Percentiles rank a stretch among this genome's conserved stretches.
These are phyloP conservation scores for Yoshiicerus persimilis DNA, from an alignment of 1,140 invertebrate genomes.

Conservation along the genomic window DNA sequence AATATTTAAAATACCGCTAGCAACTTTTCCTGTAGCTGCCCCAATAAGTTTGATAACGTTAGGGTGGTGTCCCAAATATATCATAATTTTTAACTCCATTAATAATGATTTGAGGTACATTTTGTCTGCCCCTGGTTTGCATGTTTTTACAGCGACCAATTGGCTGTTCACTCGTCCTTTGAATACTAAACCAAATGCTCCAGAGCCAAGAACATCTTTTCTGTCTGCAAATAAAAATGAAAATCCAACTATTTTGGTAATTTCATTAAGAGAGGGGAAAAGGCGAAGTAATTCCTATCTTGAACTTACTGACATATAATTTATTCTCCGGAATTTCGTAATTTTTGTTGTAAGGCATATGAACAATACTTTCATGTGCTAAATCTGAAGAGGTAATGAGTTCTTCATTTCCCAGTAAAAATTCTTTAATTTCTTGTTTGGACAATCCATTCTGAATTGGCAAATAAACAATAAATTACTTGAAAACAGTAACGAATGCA, in stretches of 20 bases:
- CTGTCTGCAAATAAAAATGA: background rate
- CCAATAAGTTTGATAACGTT: slow-evolving; percentile 16
- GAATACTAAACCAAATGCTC: background rate
- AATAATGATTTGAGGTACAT: slow-evolving; percentile 7
- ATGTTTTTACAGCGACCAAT: slow-evolving; percentile 28
- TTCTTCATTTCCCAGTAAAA: background rate
- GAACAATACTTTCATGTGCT: background rate
- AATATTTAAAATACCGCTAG: slow-evolving; percentile 43
- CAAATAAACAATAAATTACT: background rate
- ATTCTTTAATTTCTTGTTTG: background rate
- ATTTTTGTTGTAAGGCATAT: background rate
- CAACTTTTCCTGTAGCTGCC: background rate
- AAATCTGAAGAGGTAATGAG: background rate
- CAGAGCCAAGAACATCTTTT: background rate
- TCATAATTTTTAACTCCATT: slow-evolving; percentile 30
- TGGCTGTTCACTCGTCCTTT: background rate
- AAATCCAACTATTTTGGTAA: too few relatives aligned
- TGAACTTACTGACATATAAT: background rate
- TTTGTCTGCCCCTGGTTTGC: background rate
- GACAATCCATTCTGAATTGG: background rate
- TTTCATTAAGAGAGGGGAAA: too few relatives aligned
- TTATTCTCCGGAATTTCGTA: background rate
- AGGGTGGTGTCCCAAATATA: background rate
- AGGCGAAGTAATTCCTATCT: background rate
- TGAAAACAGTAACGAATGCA: too few relatives aligned